Percentiles rank a stretch among this genome's conserved stretches.
Conservation (phyloP, 2,113 vertebrate genomes). For the Oenanthe melanoleuca region DNA sequence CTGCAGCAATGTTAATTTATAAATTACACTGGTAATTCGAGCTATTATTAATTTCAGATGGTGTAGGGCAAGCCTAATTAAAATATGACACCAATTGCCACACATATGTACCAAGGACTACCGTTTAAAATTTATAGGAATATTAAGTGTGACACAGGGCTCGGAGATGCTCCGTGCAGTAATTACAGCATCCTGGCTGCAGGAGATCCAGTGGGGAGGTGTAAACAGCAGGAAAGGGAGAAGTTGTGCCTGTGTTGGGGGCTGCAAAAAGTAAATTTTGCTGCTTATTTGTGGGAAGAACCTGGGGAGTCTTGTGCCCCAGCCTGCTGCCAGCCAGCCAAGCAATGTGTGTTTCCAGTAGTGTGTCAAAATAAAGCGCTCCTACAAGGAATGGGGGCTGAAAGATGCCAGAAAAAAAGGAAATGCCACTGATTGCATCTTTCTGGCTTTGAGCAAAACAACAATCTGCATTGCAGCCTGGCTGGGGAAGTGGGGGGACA, state of each 20-base stretch:
- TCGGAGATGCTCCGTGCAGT: constrained; percentile 51
- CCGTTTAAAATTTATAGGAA: constrained; percentile 82
- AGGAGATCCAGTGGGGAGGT: not conserved
- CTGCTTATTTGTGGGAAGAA: not conserved
- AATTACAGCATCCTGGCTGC: constrained; percentile 58
- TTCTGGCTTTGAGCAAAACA: not conserved
- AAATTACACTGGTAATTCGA: constrained; percentile 84
- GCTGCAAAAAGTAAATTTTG: not conserved
- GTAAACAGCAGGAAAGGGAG: constrained; percentile 9
- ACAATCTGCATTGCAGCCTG: not conserved
- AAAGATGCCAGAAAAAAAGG: not conserved
- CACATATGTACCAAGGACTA: constrained; percentile 81
- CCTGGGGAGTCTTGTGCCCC: not conserved
- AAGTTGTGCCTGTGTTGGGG: not conserved
- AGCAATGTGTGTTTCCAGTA: not conserved
- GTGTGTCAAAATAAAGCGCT: not conserved
- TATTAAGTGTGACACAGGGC: constrained; percentile 80
- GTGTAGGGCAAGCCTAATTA: constrained; percentile 85
- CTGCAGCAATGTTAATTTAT: constrained; percentile 81
- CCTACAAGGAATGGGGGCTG: not conserved
- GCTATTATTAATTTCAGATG: constrained; percentile 86
- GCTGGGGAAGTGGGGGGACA: not conserved
- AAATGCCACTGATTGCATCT: not conserved
- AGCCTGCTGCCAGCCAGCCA: not conserved
- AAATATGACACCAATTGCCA: constrained; percentile 85